Evolutionary conservation across 2,797 vertebrate species (phyloP), one percentile per base, ranked within the genome.

Genomic region (Poeciliopsis turneri): DNA sequence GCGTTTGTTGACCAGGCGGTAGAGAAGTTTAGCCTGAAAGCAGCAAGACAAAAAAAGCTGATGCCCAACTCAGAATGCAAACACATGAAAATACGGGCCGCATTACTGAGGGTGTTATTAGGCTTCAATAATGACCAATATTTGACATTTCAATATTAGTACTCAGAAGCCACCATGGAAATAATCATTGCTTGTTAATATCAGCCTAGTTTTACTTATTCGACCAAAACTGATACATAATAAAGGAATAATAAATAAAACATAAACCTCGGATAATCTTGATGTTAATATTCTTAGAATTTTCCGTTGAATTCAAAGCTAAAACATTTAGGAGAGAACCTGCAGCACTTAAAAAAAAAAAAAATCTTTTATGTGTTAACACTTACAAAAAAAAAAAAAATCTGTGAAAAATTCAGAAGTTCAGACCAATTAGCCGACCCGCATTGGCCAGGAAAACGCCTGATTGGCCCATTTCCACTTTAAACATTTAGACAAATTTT

Each of bases 1-100:
- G 97, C 93, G 74, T 98, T 98, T 41, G 97, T 98, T 73, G 97
- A 98, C 89, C 95, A 95, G 0, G 97, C 96, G 0, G 97, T 97
- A 57, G 97, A 98, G 90, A 98, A 97, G 87, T 97, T 98, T 91
- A 98, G 79, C 92, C 97, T 98, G 41, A 59, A 49, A 79, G 74
- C 79, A 75, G 80, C 36, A 0, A 11, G 74, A 45, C 30, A 25
- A 25, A 13, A 28, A 28, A 68, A 36, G 55, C 2, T 16, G 3
- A 9, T 5, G 49, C 49, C 23, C 7, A 23, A 51, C 49, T 23
- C 49, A 9, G 49, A 51, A 6, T 0, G 18, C 16, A 49, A 49
- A 49, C 8, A 51, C 9, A 51, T 23, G 49, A 23, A 51, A 23
- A 23, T 20, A 20, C 20, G 49, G 18, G 49, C 49, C 2, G 20